phyloP scores from a whole-genome alignment of 2,113 vertebrate genomes.

The Carassius gibelio region DNA sequence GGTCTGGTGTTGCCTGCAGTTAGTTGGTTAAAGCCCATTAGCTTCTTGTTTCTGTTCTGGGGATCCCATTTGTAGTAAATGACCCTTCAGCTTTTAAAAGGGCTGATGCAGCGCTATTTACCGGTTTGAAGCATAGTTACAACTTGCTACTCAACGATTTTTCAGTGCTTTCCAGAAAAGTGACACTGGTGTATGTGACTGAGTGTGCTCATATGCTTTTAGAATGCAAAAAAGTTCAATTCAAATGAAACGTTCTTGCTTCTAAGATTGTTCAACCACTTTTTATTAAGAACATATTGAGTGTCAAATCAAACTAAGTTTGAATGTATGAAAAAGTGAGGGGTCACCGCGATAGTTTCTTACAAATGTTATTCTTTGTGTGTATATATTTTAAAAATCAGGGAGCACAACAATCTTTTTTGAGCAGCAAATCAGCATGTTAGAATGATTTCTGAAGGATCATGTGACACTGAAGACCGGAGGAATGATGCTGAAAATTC shows the following conservation, averaged over 20 bases:
- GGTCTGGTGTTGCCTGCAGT: neutral
- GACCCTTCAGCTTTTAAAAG: conserved; percentile 12
- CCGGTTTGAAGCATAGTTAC: neutral
- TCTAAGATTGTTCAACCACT: neutral
- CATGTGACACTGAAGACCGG: neutral
- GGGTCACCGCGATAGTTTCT: too few species aligned
- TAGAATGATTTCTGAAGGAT: neutral
- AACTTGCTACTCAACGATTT: neutral
- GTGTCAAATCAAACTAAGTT: neutral
- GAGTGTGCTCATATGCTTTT: neutral
- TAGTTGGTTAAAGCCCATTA: conserved; percentile 27
- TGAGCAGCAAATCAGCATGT: neutral
- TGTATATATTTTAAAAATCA: too few species aligned
- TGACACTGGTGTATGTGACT: neutral
- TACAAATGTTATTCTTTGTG: neutral
- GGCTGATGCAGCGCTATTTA: conserved; percentile 40
- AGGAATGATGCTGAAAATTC: neutral
- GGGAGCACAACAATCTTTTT: neutral
- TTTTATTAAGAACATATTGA: too few species aligned
- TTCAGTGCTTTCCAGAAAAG: neutral
- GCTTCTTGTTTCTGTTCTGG: conserved; percentile 24
- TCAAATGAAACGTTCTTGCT: neutral
- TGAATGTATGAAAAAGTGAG: neutral
- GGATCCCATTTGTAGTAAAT: conserved; percentile 18
- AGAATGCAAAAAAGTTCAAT: neutral